phyloP scores from a whole-genome alignment of 2,113 vertebrate species.

The Clarias macrocephalus region DNA sequence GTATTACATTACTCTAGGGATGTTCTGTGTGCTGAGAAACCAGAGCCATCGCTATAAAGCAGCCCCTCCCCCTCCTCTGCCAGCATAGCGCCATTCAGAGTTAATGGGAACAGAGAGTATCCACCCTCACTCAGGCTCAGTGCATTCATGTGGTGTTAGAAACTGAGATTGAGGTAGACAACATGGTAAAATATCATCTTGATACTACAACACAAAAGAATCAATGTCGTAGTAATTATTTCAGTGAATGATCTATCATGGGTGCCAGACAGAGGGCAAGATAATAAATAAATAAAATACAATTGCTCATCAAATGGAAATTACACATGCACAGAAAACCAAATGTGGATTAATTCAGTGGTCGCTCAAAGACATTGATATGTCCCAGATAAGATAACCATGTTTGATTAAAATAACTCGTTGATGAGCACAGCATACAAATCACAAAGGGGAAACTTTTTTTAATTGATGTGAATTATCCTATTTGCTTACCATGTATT shows the following conservation, averaged over 20 bases:
- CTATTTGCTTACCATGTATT: not conserved
- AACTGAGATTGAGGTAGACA: not conserved
- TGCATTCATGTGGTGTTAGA: not conserved
- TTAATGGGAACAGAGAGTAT: slow-evolving; percentile 25
- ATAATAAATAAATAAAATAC: not conserved
- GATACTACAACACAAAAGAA: not conserved
- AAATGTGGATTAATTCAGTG: not conserved
- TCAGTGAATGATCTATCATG: not conserved
- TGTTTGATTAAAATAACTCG: not conserved
- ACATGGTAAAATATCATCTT: too few species aligned
- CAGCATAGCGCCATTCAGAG: not conserved
- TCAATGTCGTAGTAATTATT: not conserved
- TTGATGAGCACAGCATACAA: not conserved
- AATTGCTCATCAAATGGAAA: not conserved
- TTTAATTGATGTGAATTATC: not conserved
- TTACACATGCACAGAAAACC: not conserved
- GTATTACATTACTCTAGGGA: slow-evolving; percentile 49
- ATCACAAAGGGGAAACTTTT: not conserved
- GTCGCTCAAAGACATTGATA: not conserved
- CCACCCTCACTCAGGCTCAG: not conserved
- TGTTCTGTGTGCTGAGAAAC: slow-evolving; percentile 39
- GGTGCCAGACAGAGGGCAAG: not conserved
- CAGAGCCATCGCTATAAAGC: slow-evolving; percentile 22
- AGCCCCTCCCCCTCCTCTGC: slow-evolving; percentile 32
- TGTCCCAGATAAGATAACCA: not conserved